phyloP scores from a whole-genome alignment of 2,797 vertebrate species.

The Coreius guichenoti region DNA sequence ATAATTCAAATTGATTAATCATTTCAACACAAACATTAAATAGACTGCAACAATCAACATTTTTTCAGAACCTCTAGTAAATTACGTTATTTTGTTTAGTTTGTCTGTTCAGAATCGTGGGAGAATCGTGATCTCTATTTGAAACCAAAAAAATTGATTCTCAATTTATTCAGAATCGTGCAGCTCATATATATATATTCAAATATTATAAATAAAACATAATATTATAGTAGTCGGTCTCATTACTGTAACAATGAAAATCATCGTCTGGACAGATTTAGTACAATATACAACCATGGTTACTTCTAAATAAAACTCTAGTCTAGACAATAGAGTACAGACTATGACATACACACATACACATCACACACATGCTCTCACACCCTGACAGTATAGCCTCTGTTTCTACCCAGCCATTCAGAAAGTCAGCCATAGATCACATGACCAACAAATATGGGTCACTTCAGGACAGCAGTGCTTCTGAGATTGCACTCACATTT shows the following conservation, averaged over 20 bases:
- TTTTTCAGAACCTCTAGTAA: neutral
- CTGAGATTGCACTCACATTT: conserved; percentile 44
- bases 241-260: neutral
- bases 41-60: neutral
- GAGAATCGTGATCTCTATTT: no score
- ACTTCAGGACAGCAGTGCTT: conserved; percentile 52
- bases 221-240: neutral
- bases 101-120: no score
- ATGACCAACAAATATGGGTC: conserved; percentile 58
- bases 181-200: no score
- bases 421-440: conserved; percentile 43
- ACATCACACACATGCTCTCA: conserved; percentile 43
- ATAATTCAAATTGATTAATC: neutral
- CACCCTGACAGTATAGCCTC: conserved; percentile 56
- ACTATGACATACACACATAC: neutral
- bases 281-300: neutral
- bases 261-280: neutral
- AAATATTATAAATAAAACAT: no score
- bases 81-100: neutral
- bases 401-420: conserved; percentile 50
- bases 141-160: no score
- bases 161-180: no score
- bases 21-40: neutral
- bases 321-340: conserved; percentile 19
- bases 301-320: conserved; percentile 8